A percentile compares a stretch with the other conserved stretches of the same genome.
Evolutionary conservation across 1,140 invertebrate species (phyloP).

Genomic region (Drosophila lacteicornis): DNA sequence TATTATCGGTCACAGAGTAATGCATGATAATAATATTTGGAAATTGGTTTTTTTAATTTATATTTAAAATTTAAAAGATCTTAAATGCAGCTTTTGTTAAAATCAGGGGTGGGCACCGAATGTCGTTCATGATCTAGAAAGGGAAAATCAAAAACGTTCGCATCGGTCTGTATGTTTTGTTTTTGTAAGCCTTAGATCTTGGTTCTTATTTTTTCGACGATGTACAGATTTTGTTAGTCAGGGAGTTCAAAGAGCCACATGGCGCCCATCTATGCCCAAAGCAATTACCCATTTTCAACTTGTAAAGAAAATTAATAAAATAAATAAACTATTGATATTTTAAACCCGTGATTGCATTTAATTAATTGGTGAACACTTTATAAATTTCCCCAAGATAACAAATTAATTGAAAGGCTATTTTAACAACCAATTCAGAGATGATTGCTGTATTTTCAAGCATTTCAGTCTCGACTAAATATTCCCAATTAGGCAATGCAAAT

Average conservation of each 20-base stretch:
- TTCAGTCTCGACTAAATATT: constrained; percentile 1
- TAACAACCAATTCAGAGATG: neutral
- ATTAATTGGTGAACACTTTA: neutral
- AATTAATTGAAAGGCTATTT: constrained; percentile 29
- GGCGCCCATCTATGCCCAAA: too few species aligned
- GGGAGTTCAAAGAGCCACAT: too few species aligned
- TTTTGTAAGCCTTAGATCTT: too few species aligned
- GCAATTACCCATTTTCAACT: neutral
- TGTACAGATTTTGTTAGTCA: neutral
- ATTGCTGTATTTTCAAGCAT: neutral
- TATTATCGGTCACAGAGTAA: neutral
- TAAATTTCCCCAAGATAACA: neutral
- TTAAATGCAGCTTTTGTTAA: neutral
- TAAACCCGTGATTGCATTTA: neutral
- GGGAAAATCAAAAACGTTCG: too few species aligned
- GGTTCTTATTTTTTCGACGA: too few species aligned
- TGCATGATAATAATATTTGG: neutral
- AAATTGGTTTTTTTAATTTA: neutral
- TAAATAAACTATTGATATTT: neutral
- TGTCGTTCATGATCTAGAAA: too few species aligned
- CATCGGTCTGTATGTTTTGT: too few species aligned
- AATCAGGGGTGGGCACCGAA: too few species aligned
- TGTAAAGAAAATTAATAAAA: neutral
- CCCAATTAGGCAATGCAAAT: constrained; percentile 22
- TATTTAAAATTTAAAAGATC: neutral